Evolutionary conservation across 2,113 vertebrate species (phyloP), one percentile per base, ranked within the genome.

Genomic region (Cheilinus undulatus): DNA sequence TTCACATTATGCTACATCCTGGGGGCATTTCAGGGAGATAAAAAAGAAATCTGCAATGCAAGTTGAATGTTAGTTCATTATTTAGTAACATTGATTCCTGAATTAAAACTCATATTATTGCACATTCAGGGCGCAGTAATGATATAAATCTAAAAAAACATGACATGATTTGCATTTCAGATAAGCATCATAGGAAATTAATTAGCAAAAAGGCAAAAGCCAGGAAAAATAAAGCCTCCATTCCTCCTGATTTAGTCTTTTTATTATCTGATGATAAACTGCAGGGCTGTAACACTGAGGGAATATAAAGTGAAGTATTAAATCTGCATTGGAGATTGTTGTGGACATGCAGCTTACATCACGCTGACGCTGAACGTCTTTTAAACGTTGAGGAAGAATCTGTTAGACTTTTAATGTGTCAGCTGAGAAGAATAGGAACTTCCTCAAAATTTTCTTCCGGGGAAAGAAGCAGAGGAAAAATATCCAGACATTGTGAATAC

Each of bases 41-140:
- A 90, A 90, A 91, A 91, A 89, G 79, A 89, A 92, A 89, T 85
- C 86, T 87, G 82, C 85, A 64, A 75, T 65, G 80, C 80, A 78
- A 89, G 88, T 83, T 74, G 83, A 85, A 80, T 57, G 52, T 89
- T 87, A 77, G 78, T 92, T 89, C 80, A 92, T 92, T 86, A 93
- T 93, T 91, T 88, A 91, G 75, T 52, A 72, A 54, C 78, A 71
- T 87, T 74, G 64, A 90, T 73, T 84, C 69, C 75, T 62, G 60
- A 81, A 83, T 76, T 83, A 75, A 72, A 85, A 87, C 68, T 36
- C 65, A 54, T 67, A 50, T 80, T 68, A 68, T 72, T 85, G 56
- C 36, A 49, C 17, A 49, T 54, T 76, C n/a, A 42, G 45, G 63
- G 59, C 2, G 45, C 7, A 32, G 62, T 83, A 65, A 77, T 61